phyloP scores from a whole-genome alignment of 1,140 invertebrate species.

The Hyposmocoma kahamanoa region DNA sequence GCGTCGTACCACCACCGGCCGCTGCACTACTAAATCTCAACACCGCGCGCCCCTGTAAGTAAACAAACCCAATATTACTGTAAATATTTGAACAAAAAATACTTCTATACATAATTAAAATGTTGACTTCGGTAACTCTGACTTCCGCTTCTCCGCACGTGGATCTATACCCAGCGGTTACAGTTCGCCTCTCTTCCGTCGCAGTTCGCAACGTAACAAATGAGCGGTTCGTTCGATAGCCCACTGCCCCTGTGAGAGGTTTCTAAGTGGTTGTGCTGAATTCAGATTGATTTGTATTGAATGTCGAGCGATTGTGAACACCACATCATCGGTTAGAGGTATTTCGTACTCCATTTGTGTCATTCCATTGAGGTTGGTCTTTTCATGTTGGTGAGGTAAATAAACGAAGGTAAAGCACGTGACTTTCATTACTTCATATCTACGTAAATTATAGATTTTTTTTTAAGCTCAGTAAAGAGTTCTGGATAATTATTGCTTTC shows the following conservation, averaged over 20 bases:
- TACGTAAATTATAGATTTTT: no score
- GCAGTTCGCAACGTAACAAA: constrained; percentile 59
- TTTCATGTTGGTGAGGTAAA: neutral
- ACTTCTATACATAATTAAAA: no score
- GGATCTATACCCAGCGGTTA: constrained; percentile 32
- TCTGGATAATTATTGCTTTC: no score
- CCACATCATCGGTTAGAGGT: neutral
- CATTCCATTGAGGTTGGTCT: neutral
- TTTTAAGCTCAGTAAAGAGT: no score
- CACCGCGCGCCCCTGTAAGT: constrained; percentile 68
- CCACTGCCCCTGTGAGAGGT: constrained; percentile 69
- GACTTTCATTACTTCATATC: no score
- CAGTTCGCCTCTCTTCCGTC: constrained; percentile 34
- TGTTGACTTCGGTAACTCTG: constrained; percentile 18
- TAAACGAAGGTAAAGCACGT: no score
- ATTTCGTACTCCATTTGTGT: neutral
- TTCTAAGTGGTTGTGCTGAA: constrained; percentile 52
- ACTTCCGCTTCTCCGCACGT: constrained; percentile 44
- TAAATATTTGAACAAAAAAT: no score
- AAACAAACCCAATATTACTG: constrained; percentile 11
- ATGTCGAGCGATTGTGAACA: neutral
- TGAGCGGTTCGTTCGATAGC: constrained; percentile 68
- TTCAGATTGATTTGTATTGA: constrained; percentile 40
- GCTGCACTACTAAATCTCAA: constrained; percentile 23
- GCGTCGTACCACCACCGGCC: constrained; percentile 21